A percentile compares a stretch with the other conserved stretches of the same genome.
These are phyloP conservation scores for Prolemur simus DNA, from an alignment of 2,113 vertebrate species.

Conservation along the genomic window DNA sequence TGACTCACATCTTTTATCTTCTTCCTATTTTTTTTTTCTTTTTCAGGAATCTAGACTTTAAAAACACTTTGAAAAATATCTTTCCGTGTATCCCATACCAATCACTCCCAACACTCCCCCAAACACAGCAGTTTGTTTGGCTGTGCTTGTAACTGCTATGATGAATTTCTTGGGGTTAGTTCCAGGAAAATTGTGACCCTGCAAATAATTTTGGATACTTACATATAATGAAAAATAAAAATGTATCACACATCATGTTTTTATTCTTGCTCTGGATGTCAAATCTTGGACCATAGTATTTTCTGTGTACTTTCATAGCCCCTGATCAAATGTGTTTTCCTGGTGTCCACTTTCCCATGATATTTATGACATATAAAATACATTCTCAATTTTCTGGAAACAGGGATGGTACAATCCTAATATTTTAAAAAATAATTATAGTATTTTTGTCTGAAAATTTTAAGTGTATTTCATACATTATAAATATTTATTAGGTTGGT, in stretches of 20 bases:
- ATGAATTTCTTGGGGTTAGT: background rate
- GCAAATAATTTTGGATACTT: background rate
- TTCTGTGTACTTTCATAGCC: background rate
- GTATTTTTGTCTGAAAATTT: background rate
- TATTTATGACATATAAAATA: background rate
- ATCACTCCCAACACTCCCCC: background rate
- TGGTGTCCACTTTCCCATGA: background rate
- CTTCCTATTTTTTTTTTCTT: background rate
- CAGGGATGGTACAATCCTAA: background rate
- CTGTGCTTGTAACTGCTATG: background rate
- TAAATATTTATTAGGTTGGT: no score
- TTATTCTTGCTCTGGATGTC: background rate
- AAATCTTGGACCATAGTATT: background rate
- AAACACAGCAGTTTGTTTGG: background rate
- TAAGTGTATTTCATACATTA: no score
- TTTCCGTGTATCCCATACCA: background rate
- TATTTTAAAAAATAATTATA: background rate
- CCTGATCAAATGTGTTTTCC: background rate
- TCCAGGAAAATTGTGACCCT: background rate
- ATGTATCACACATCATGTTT: background rate
- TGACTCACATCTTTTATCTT: background rate
- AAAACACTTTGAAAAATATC: constrained; percentile 28
- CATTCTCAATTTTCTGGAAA: background rate
- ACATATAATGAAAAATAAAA: background rate
- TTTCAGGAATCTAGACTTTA: background rate